Percentiles rank a stretch among this genome's conserved stretches.
phyloP scores from a whole-genome alignment of 2,888 invertebrate genomes.

The Synergus itoensis region DNA sequence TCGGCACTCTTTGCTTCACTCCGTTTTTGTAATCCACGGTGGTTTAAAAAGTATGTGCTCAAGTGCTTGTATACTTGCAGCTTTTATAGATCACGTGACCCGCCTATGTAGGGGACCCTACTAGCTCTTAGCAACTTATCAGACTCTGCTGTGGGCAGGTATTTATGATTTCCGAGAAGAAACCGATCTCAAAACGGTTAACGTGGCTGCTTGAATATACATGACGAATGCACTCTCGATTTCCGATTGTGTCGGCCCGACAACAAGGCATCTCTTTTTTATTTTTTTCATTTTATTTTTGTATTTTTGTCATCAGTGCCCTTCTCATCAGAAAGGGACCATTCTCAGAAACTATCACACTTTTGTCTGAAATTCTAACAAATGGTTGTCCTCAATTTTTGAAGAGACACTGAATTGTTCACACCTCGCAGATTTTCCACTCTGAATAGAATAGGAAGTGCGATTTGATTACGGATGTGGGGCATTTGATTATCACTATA shows the following conservation, averaged over 20 bases:
- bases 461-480: slow-evolving; percentile 5
- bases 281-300: neutral
- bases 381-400: neutral
- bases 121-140: neutral
- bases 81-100: slow-evolving; percentile 36
- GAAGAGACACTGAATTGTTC: neutral
- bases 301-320: neutral
- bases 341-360: slow-evolving; percentile 2
- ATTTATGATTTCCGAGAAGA: slow-evolving; percentile 40
- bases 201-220: neutral
- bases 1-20: slow-evolving; percentile 41
- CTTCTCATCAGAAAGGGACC: neutral
- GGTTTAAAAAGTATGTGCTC: slow-evolving; percentile 3
- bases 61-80: slow-evolving; percentile 10
- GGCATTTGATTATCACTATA: neutral
- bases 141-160: neutral
- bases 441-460: neutral
- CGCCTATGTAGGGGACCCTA: neutral
- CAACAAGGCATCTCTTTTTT: neutral
- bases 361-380: neutral
- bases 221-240: slow-evolving; percentile 39
- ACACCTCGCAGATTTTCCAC: neutral
- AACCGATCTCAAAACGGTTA: slow-evolving; percentile 28
- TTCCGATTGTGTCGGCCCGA: slow-evolving; percentile 11
- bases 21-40: slow-evolving; percentile 33